Evolutionary conservation across 1,140 invertebrate species (phyloP), one percentile per base, ranked within the genome.

Genomic region (Drosophila pectinifera): DNA sequence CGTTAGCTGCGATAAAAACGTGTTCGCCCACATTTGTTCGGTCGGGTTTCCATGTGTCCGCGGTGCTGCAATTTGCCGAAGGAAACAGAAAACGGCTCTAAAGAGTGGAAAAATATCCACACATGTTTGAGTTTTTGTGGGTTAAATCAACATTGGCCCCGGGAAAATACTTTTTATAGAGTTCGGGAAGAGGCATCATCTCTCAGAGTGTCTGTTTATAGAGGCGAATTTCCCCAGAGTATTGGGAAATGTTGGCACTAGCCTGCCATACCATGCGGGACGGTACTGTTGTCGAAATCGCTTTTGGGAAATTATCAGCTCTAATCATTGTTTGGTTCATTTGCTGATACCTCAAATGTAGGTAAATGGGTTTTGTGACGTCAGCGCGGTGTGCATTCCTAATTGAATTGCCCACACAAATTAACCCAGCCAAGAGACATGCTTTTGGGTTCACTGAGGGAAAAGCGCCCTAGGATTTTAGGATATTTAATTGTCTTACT

Each of bases 21-120:
- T 84, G 84, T 80, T 89, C 84, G 84, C 84, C 84, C 80, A 89
- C 84, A 89, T 89, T 90, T 75, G 51, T 74, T 83, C 56, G 73
- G 72, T 53, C 31, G 18, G 49, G 8, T 54, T 53, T 41, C 48
- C 49, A 34, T 82, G 55, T 70, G 46, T 61, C 22, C 54, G 51
- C 41, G 46, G 64, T 58, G 69, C 75, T 80, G 83, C 81, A 85
- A 81, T 85, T 85, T 80, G 78, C 53, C 22, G 18, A 24, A 57
- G 54, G 36, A 68, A 39, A 38, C 28, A 54, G 54, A 36, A 68
- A 34, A 38, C 22, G 14, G 14, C 22, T 24, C 45, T n/a, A 22
- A 43, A 48, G 59, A 73, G 46, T 55, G 46, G 56, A 68, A 58
- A 77, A 68, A 69, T 69, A 78, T 74, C 67, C 82, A 88, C 82